Conservation (phyloP, 2,888 invertebrate genomes). For the Nephrocerus scutellatus region DNA sequence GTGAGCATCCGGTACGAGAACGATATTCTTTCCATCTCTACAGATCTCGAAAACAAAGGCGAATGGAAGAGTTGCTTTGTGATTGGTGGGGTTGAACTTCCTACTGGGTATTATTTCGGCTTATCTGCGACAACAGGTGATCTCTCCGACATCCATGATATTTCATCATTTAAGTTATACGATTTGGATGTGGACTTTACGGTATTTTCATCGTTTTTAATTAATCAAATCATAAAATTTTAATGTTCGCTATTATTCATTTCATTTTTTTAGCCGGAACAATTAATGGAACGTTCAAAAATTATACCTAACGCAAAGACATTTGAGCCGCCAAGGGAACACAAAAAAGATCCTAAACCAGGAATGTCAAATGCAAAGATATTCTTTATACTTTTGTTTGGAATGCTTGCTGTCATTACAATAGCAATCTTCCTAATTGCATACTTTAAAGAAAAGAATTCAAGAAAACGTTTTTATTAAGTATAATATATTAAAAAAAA, state of each 20-base stretch:
- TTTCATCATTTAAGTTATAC: slow-evolving; percentile 84
- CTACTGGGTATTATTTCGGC: slow-evolving; percentile 93
- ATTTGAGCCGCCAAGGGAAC: slow-evolving; percentile 87
- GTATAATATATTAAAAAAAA: background rate
- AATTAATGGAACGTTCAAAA: slow-evolving; percentile 60
- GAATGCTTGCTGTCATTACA: slow-evolving; percentile 74
- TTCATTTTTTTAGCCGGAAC: slow-evolving; percentile 30
- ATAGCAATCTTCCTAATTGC: slow-evolving; percentile 82
- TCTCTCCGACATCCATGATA: slow-evolving; percentile 92
- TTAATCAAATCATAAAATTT: background rate
- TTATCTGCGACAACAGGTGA: slow-evolving; percentile 95
- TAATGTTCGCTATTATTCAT: background rate
- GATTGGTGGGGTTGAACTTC: slow-evolving; percentile 82
- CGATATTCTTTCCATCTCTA: slow-evolving; percentile 82
- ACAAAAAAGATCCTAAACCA: slow-evolving; percentile 80
- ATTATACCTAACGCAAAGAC: slow-evolving; percentile 84
- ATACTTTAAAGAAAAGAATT: slow-evolving; percentile 88
- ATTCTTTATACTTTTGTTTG: slow-evolving; percentile 78
- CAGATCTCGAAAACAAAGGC: slow-evolving; percentile 84
- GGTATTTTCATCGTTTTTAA: too few species aligned
- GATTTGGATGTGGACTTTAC: slow-evolving; percentile 74
- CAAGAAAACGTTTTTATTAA: slow-evolving; percentile 69
- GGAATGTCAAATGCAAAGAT: slow-evolving; percentile 85
- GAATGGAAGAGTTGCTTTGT: slow-evolving; percentile 91
- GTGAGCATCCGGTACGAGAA: slow-evolving; percentile 85